Evolutionary conservation across 2,797 vertebrate species (phyloP).

Genomic region (Neomorphus geoffroyi): DNA sequence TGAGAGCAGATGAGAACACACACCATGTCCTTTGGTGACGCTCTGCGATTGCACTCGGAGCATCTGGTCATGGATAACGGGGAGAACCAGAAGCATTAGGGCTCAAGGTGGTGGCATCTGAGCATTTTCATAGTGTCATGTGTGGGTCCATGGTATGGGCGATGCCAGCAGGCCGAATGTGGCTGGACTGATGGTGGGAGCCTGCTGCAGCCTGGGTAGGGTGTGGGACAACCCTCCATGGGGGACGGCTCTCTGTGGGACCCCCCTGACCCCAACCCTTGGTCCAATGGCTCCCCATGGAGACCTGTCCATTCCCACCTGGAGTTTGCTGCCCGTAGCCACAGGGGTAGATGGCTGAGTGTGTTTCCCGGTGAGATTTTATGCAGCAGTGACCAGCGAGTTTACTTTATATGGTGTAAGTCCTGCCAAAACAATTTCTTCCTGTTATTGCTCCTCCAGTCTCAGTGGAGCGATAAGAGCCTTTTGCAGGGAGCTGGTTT

Average conservation of each 20-base stretch:
- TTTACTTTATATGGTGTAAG: conserved; percentile 6
- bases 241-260: too few relatives aligned
- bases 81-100: neutral
- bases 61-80: rapidly evolving
- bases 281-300: too few relatives aligned
- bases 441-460: conserved; percentile 42
- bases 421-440: conserved; percentile 57
- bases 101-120: too few relatives aligned
- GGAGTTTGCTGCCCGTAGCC: neutral
- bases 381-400: neutral
- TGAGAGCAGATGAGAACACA: rapidly evolving
- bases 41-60: rapidly evolving
- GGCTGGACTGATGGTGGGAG: too few relatives aligned
- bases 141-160: too few relatives aligned
- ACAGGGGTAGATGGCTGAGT: rapidly evolving
- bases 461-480: neutral
- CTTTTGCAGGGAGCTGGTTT: neutral
- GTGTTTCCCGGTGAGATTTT: neutral
- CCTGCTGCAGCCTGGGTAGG: too few relatives aligned
- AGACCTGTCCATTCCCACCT: too few relatives aligned
- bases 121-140: too few relatives aligned
- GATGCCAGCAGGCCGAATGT: too few relatives aligned
- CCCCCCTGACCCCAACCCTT: too few relatives aligned
- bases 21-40: rapidly evolving
- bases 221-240: too few relatives aligned